Evolutionary conservation across 1,140 invertebrate genomes (phyloP), one percentile per base, ranked within the genome.

Genomic region (Oryctes rhinoceros): DNA sequence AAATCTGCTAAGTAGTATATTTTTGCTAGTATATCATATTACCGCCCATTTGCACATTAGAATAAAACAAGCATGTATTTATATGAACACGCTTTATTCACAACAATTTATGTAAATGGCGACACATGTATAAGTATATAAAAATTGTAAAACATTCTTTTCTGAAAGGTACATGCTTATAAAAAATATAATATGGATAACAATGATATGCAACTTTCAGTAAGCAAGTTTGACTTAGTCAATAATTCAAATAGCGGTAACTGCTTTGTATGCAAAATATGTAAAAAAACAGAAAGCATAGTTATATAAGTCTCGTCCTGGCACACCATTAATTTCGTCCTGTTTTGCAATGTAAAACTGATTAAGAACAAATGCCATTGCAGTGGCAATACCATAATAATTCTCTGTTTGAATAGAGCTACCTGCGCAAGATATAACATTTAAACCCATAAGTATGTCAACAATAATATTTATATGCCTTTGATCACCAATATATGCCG

Each of bases 221-320:
- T 53, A 67, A 67, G 30, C 30, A 67, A 67, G 2, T 67, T 20
- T 24, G 20, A 67, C 5, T 67, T 30, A 4, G 18, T 67, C 18
- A 67, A 20, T n/a, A 1, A 67, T 67, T 67, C 18, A 30, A 11
- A 35, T 67, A 67, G 20, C 65, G 13, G n/a, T 18, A 24, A 67
- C 65, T 6, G 76, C 44, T 1, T 20, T 48, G 35, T 78, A 78
- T 9, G 80, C 78, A 79, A 82, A 82, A 47, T 76, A 80, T 49
- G 78, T 44, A 77, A 79, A 82, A 44, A 82, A 82, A 75, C 82
- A 80, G 37, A 82, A 49, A 47, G 78, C 82, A 49, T 81, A 82
- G 49, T 82, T 82, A 30, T 77, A 82, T 13, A 82, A 81, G 39
- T 82, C 82, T 76, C 62, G 35, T 44, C 53, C 39, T 78, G 82